Evolutionary conservation across 2,888 invertebrate genomes (phyloP), one percentile per base, ranked within the genome.

Genomic region (Oscheius sp.): DNA sequence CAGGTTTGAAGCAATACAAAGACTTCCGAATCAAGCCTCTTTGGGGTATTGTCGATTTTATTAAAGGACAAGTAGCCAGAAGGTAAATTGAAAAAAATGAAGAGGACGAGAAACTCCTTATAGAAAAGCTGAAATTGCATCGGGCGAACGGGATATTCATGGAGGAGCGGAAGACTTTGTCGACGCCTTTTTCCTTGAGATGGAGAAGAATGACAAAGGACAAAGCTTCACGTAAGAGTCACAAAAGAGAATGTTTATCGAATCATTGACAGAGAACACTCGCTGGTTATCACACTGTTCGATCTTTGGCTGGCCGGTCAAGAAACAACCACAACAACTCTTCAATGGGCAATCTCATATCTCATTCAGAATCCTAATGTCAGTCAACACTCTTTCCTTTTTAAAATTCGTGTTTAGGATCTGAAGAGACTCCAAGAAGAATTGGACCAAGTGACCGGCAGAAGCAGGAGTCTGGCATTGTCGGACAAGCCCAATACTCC

Each of bases 271-370:
- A 70, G 58, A 23, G 58, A 59, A 45, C 59, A 59, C 7, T n/a
- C 21, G 13, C 61, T 70, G 9, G 41, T 29, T 7, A 49, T 59
- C 7, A 70, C 70, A 2, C 18, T 70, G 18, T 75, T 79, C 23
- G 82, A 82, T 49, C 69, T 82, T 7, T 82, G 82, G 82, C 69
- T 78, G 1, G 82, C 82, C 21, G 82, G 82, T 45, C 79, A 78
- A 76, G 82, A 82, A 56, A 82, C 82, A 0, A 81, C 80, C 7
- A 71, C 82, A 5, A 77, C 74, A 56, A 81, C 82, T 2, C 59
- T 81, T 25, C 73, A 75, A 53, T 82, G 82, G 82, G 74, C 77
- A 9, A 64, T 80, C 13, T 46, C 72, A 1, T 76, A 79, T 46
- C 73, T 79, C 12, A 43, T 78, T 21, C 27, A 59, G 13, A 59